Conservation (phyloP, 2,113 vertebrate species). For the Chaetodon trifascialis region DNA sequence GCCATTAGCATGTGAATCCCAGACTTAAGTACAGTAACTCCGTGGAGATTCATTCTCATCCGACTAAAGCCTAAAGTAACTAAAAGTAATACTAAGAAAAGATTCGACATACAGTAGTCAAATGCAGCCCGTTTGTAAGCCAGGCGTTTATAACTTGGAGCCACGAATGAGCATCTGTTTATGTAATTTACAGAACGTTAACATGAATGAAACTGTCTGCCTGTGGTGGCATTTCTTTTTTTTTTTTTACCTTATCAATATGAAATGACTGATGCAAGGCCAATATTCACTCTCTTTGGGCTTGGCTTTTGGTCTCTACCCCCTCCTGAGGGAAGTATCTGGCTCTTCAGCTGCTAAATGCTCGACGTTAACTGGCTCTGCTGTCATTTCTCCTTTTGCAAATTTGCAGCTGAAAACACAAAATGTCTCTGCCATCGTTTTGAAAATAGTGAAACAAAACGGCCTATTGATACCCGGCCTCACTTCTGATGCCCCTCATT, state of each 20-base stretch:
- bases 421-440: too few species aligned
- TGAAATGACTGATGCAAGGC: neutral
- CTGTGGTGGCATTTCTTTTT: neutral
- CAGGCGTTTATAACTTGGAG: neutral
- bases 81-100: neutral
- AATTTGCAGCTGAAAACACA: too few species aligned
- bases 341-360: too few species aligned
- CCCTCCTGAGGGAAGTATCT: too few species aligned
- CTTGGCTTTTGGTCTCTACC: too few species aligned
- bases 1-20: conserved; percentile 17
- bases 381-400: too few species aligned
- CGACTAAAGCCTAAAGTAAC: conserved; percentile 12
- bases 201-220: neutral
- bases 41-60: conserved; percentile 8
- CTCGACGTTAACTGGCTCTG: too few species aligned
- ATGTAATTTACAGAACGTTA: conserved; percentile 1
- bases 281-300: neutral
- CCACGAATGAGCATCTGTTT: neutral
- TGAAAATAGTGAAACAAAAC: too few species aligned
- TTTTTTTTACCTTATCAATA: too few species aligned
- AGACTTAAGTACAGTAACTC: conserved; percentile 31
- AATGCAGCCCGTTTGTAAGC: neutral
- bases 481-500: too few species aligned
- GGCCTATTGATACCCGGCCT: too few species aligned
- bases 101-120: neutral